Evolutionary conservation across 2,113 vertebrate species (phyloP).

Genomic region (Megaceryle maxima): DNA sequence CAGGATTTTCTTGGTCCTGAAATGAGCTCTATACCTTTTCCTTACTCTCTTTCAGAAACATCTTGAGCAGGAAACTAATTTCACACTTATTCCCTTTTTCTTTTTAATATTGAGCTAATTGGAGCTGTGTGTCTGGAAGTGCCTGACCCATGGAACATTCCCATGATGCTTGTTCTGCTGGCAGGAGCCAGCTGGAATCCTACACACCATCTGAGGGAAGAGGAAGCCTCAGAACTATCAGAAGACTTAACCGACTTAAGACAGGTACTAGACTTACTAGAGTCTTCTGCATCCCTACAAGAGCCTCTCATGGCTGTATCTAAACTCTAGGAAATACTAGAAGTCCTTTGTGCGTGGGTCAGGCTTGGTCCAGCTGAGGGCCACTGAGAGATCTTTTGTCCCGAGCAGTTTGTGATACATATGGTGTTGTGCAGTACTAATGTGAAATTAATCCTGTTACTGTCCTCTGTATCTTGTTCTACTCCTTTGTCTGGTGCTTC

Average conservation of each 20-base stretch:
- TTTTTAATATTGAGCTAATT: neutral
- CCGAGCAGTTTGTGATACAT: neutral
- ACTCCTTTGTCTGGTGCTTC: neutral
- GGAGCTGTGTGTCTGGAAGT: neutral
- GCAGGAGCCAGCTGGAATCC: neutral
- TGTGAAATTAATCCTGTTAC: neutral
- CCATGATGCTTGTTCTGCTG: neutral
- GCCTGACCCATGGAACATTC: neutral
- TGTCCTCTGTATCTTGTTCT: neutral
- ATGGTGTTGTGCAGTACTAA: no score
- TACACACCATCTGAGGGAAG: neutral
- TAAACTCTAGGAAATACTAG: neutral
- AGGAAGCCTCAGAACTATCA: neutral
- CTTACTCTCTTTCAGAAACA: neutral
- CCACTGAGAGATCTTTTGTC: neutral
- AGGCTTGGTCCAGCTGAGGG: neutral
- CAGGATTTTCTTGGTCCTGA: neutral
- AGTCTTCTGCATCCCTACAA: neutral
- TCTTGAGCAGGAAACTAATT: neutral
- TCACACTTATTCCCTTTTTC: neutral
- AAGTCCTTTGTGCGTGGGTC: neutral
- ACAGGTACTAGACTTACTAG: neutral
- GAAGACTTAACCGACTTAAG: neutral
- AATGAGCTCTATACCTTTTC: neutral
- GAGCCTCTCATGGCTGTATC: neutral